phyloP scores from a whole-genome alignment of 2,797 vertebrate species.

The Semotilus atromaculatus region DNA sequence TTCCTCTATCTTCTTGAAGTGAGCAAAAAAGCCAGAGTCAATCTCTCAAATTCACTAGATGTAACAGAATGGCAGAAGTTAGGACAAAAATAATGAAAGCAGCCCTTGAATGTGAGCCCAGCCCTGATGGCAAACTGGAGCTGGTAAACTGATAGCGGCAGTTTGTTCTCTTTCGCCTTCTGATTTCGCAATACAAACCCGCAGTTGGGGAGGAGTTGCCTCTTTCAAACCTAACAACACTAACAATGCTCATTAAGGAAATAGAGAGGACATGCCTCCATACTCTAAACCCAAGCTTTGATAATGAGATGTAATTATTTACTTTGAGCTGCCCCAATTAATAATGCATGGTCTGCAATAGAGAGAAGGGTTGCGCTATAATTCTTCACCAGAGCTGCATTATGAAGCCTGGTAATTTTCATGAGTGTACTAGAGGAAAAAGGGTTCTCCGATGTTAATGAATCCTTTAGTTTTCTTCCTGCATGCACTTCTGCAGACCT shows the following conservation, averaged over 20 bases:
- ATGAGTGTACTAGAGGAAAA: constrained; percentile 43
- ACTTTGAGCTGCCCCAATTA: constrained; percentile 58
- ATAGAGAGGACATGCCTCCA: constrained; percentile 47
- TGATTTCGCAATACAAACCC: constrained; percentile 29
- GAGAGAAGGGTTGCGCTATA: constrained; percentile 35
- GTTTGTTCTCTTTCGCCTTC: constrained; percentile 32
- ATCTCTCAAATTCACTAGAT: constrained; percentile 29
- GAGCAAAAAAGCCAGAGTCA: constrained; percentile 15
- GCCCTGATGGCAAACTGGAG: neutral
- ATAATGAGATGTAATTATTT: constrained; percentile 67
- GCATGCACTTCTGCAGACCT: neutral
- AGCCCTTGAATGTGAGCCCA: neutral
- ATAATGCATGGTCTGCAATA: constrained; percentile 60
- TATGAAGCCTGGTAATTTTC: constrained; percentile 50
- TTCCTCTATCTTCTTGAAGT: constrained; percentile 15
- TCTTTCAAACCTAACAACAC: constrained; percentile 37
- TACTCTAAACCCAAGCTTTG: constrained; percentile 52
- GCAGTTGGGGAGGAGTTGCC: constrained; percentile 26
- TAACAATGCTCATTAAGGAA: constrained; percentile 57
- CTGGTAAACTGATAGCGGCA: constrained; percentile 1
- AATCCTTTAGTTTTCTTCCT: constrained; percentile 30
- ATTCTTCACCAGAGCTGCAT: constrained; percentile 37
- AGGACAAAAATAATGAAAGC: constrained; percentile 9
- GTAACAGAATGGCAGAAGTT: constrained; percentile 33
- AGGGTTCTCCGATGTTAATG: constrained; percentile 34